A percentile compares a stretch with the other conserved stretches of the same genome.
phyloP scores from a whole-genome alignment of 2,797 vertebrate genomes.

The Tadarida brasiliensis region DNA sequence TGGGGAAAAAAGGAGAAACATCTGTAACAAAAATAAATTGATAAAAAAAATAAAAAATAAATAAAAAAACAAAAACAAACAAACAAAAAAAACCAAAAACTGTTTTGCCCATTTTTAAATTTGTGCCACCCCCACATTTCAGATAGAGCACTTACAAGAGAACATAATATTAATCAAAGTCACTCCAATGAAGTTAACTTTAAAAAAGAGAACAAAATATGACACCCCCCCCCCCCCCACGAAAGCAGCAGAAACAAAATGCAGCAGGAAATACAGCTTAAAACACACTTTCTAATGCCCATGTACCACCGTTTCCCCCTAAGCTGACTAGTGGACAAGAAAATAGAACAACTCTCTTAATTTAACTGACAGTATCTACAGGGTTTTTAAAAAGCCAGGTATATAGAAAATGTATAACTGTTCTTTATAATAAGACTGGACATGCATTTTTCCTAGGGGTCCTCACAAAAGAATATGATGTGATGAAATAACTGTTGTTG shows the following conservation, averaged over 20 bases:
- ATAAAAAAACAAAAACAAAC: no score
- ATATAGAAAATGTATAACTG: neutral
- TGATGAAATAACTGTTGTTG: neutral
- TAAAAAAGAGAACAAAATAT: neutral
- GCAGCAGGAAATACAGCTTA: neutral
- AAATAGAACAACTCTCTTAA: neutral
- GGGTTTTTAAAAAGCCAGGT: neutral
- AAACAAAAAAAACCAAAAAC: no score
- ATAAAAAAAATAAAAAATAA: no score
- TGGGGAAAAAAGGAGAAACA: no score
- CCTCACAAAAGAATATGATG: neutral
- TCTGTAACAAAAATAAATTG: no score
- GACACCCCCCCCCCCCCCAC: neutral
- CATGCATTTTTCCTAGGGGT: neutral
- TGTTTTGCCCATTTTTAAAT: neutral
- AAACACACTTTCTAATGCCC: neutral
- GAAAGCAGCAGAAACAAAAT: neutral
- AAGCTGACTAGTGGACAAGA: neutral
- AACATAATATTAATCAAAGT: neutral
- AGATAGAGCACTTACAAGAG: neutral
- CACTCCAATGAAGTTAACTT: neutral
- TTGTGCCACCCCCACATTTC: neutral
- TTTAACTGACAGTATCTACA: neutral
- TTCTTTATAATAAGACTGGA: slow-evolving; percentile 1
- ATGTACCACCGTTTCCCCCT: neutral